Percentiles rank a stretch among this genome's conserved stretches.
phyloP scores from a whole-genome alignment of 2,888 invertebrate species.

The Lydus trimaculatus region DNA sequence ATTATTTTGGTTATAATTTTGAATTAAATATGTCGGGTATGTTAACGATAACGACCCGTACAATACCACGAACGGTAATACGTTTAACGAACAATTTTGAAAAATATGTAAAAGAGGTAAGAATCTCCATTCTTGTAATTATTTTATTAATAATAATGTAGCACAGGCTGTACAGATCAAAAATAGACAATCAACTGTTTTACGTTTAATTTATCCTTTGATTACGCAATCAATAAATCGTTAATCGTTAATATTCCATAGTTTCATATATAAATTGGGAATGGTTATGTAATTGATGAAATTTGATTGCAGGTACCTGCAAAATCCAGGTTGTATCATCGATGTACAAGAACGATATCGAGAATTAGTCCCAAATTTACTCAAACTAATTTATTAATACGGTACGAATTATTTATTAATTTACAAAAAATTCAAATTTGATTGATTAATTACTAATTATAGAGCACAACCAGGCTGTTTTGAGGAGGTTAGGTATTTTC shows the following conservation, averaged over 20 bases:
- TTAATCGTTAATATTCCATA: no score
- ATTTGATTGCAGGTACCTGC: constrained; percentile 39
- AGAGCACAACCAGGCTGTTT: constrained; percentile 25
- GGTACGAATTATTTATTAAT: constrained; percentile 25
- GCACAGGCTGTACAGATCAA: constrained; percentile 19
- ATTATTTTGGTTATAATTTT: neutral
- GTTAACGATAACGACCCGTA: constrained; percentile 62
- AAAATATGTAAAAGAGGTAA: constrained; percentile 52
- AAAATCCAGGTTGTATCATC: constrained; percentile 43
- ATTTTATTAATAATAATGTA: neutral
- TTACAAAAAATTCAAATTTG: constrained; percentile 21
- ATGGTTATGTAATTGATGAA: constrained; percentile 22
- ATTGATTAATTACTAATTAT: constrained; percentile 46
- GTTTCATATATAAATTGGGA: neutral
- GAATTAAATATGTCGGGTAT: constrained; percentile 51
- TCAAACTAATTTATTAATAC: constrained; percentile 30
- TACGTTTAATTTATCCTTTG: constrained; percentile 22
- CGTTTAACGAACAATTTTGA: constrained; percentile 52
- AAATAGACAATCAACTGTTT: constrained; percentile 21
- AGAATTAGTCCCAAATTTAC: constrained; percentile 30
- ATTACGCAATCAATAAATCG: constrained; percentile 26
- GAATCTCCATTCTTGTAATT: constrained; percentile 31
- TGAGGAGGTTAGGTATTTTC: constrained; percentile 52
- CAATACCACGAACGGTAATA: constrained; percentile 57
- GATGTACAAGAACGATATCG: constrained; percentile 38